Conservation (phyloP, 1,140 invertebrate species). For the Trypoxylus dichotomus region DNA sequence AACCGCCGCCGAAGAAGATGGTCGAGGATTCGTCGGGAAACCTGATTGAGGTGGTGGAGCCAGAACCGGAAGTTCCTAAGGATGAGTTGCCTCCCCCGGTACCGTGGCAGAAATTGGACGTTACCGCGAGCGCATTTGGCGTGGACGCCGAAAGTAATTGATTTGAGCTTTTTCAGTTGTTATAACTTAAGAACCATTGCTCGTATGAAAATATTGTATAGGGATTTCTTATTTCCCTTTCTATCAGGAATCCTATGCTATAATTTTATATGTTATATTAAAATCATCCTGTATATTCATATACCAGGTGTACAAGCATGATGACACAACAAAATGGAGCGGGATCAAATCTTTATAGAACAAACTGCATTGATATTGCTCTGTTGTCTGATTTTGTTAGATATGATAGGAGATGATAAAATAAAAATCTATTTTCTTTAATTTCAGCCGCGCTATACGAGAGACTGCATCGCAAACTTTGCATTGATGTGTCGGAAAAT, state of each 20-base stretch:
- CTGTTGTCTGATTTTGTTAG: too few species aligned
- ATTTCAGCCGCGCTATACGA: constrained; percentile 50
- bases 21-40: neutral
- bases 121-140: constrained; percentile 41
- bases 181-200: too few species aligned
- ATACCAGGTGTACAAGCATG: too few species aligned
- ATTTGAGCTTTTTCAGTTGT: neutral
- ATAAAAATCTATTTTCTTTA: neutral
- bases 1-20: neutral
- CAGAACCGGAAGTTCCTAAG: constrained; percentile 34
- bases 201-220: too few species aligned
- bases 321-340: too few species aligned
- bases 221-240: too few species aligned
- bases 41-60: neutral
- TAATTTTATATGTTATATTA: too few species aligned
- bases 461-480: constrained; percentile 47
- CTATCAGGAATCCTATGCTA: too few species aligned
- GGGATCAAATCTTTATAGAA: too few species aligned
- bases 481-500: constrained; percentile 35
- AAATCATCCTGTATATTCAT: too few species aligned
- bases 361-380: too few species aligned
- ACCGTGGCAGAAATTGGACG: constrained; percentile 46
- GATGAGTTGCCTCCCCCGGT: constrained; percentile 43
- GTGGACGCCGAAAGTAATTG: constrained; percentile 39
- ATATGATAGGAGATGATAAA: too few species aligned